A percentile compares a stretch with the other conserved stretches of the same genome.
phyloP scores from a whole-genome alignment of 2,888 invertebrate species.

The Nymphalis polychloros region DNA sequence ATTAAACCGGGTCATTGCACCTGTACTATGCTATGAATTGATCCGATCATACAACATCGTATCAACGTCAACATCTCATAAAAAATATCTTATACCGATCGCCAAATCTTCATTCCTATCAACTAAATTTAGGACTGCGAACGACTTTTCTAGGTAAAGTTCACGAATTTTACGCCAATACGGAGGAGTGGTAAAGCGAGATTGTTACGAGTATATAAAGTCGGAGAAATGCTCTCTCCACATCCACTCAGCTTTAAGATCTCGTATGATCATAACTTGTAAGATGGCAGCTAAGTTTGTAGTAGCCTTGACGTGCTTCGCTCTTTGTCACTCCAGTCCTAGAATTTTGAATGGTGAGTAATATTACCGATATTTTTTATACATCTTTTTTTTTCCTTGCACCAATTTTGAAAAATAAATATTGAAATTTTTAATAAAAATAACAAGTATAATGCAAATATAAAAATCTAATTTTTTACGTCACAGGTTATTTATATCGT shows the following conservation, averaged over 20 bases:
- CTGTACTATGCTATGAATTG: slow-evolving; percentile 27
- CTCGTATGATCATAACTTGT: slow-evolving; percentile 48
- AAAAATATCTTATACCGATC: slow-evolving; percentile 35
- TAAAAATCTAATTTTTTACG: not conserved
- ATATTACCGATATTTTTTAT: too few relatives aligned
- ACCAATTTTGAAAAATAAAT: too few relatives aligned
- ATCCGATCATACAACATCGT: slow-evolving; percentile 27
- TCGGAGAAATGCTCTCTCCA: slow-evolving; percentile 78
- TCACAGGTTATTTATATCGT: slow-evolving; percentile 60
- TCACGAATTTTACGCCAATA: slow-evolving; percentile 64
- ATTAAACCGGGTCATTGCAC: slow-evolving; percentile 47
- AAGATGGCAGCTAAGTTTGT: slow-evolving; percentile 69
- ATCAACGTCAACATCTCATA: slow-evolving; percentile 35
- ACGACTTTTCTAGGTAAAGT: slow-evolving; percentile 69
- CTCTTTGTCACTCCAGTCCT: slow-evolving; percentile 64
- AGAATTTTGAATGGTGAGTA: slow-evolving; percentile 66
- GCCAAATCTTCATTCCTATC: slow-evolving; percentile 48
- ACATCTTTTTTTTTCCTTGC: too few relatives aligned
- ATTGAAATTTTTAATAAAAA: too few relatives aligned
- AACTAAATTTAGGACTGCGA: slow-evolving; percentile 66
- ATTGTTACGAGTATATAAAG: slow-evolving; percentile 62
- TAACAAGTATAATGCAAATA: too few relatives aligned
- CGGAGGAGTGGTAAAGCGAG: slow-evolving; percentile 55
- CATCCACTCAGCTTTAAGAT: slow-evolving; percentile 68
- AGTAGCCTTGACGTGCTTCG: slow-evolving; percentile 61